Evolutionary conservation across 2,888 invertebrate genomes (phyloP).

Genomic region (Coelogynopora nodosa): DNA sequence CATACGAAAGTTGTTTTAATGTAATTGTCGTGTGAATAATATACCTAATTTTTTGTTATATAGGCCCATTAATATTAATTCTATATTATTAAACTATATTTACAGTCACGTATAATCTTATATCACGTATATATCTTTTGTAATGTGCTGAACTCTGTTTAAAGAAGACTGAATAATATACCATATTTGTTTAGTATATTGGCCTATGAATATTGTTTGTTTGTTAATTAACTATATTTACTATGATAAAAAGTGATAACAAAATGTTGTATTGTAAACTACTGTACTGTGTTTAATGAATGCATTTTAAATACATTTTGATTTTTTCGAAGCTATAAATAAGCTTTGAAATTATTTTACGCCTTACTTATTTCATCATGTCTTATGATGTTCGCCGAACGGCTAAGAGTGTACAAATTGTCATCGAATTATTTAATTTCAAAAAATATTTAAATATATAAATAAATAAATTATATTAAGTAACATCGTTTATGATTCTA

Average conservation of each 20-base stretch:
- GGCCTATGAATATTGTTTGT: too few species aligned
- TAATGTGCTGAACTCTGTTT: background rate
- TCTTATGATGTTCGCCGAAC: background rate
- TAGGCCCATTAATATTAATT: background rate
- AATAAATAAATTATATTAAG: too few species aligned
- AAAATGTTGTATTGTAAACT: too few species aligned
- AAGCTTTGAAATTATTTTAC: background rate
- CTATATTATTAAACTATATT: background rate
- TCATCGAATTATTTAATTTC: background rate
- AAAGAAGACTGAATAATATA: background rate
- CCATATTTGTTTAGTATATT: too few species aligned
- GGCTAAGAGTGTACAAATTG: background rate
- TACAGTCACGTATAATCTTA: background rate
- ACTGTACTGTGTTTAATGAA: too few species aligned
- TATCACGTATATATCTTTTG: background rate
- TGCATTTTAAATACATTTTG: background rate
- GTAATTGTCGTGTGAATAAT: too few species aligned
- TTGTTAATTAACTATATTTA: too few species aligned
- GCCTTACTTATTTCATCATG: background rate
- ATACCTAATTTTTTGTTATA: too few species aligned
- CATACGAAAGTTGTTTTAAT: too few species aligned
- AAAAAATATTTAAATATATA: background rate
- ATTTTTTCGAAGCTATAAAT: too few species aligned
- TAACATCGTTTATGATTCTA: too few species aligned
- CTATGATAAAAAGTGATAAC: background rate